Evolutionary conservation across 2,888 invertebrate genomes (phyloP), one percentile per base, ranked within the genome.

Genomic region (Biston betularia): DNA sequence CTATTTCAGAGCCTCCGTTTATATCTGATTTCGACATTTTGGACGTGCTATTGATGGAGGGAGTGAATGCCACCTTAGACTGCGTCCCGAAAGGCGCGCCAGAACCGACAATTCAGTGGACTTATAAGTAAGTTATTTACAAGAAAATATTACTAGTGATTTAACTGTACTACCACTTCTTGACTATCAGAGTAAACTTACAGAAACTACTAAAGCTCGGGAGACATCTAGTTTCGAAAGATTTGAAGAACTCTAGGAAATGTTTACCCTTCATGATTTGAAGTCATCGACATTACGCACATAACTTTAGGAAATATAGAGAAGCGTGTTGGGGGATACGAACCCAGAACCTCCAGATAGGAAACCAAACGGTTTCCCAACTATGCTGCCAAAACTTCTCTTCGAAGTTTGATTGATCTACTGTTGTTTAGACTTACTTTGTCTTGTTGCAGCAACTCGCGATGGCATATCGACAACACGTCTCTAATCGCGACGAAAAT

Each of bases 1-100:
- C 24, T 55, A 40, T 85, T 84, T 42, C 77, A 92, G 92, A 82
- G 35, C 88, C 88, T 0, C 92, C 92, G 0, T 87, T 82, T 45
- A 90, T 93, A 84, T 90, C 91, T 0, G 83, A 88, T 0, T 90
- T 90, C 34, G 89, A 91, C 35, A 57, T 87, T 9, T 57, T 92
- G 33, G 92, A 92, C 34, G 88, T 93, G 0, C 82, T 87, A 33
- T 72, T 94, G 0, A 88, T 86, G 70, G 85, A 87, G 61, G 94
- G 94, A 0, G 80, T 84, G 0, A 85, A 88, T 57, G 89, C 94
- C 0, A 88, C 84, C 0, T 78, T 95, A 0, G 87, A 93, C 14
- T 95, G 95, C 69, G 76, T 83, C 34, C 90, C 92, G 0, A 79
- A 72, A 9, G 95, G 95, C 0, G 81, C 80, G 9, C 95, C 95